Evolutionary conservation across 2,797 vertebrate genomes (phyloP), one percentile per base, ranked within the genome.

Genomic region (Esox masquinongy): DNA sequence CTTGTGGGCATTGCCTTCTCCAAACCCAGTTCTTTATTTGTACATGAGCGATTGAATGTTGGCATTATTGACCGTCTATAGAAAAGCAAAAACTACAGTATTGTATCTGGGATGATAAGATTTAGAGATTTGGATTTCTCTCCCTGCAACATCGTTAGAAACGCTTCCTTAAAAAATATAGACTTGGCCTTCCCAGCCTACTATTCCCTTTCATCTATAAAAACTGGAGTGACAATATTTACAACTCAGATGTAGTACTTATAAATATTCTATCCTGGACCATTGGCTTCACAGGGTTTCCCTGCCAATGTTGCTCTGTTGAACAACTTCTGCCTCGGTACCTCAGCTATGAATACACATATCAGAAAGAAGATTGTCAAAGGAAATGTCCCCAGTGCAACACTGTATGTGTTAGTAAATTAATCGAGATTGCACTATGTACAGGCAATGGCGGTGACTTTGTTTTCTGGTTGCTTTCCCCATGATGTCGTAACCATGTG

Each of bases 111-210:
- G 75, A 73, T 78, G 73, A 67, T 43, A 49, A 74, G 82, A 77
- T 76, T 77, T 75, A 74, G 51, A 83, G 75, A 66, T 29, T 74
- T 14, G 71, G 50, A 47, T 70, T 77, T 76, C 84, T 83, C 86
- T 89, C 88, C 89, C 87, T 83, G 89, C 85, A 84, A 87, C 86
- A 79, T 83, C 87, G 86, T 90, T 91, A 93, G 85, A 94, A 93
- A 92, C 83, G 80, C 79, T 36, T 88, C 90, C 79, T 86, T 87
- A 89, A 92, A 91, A 89, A 94, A 94, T 93, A 95, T 94, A 95
- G 89, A 94, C 92, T 79, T 87, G 88, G 86, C 92, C 92, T 87
- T 68, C 71, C 90, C 91, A 79, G 88, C 92, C 89, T 83, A 85
- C 82, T 89, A 63, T 90, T 87, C 89, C 92, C 86, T 83, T 92